Percentiles rank a stretch among this genome's conserved stretches.
These are phyloP conservation scores for Sericinus montela DNA, from an alignment of 2,888 invertebrate species.

Conservation along the genomic window DNA sequence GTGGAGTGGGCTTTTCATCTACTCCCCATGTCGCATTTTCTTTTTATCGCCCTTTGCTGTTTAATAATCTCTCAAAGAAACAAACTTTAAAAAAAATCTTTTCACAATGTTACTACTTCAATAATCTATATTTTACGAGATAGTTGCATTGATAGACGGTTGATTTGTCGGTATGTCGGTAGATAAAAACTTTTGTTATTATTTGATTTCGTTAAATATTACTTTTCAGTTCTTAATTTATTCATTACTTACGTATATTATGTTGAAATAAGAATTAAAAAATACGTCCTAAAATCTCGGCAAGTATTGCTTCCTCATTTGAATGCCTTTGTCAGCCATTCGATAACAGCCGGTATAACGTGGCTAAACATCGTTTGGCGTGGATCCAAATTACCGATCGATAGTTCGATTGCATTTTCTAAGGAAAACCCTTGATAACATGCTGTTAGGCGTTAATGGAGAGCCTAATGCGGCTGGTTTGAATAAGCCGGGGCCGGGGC, in stretches of 20 bases:
- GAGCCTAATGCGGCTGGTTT: constrained; percentile 53
- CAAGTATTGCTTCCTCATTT: no score
- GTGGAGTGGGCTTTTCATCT: constrained; percentile 17
- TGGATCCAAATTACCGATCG: constrained; percentile 42
- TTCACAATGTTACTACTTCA: constrained; percentile 22
- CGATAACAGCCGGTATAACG: constrained; percentile 32
- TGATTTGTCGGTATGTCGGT: no score
- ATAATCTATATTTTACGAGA: no score
- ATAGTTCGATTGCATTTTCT: constrained; percentile 39
- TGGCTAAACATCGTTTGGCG: constrained; percentile 51
- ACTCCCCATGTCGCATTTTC: constrained; percentile 48
- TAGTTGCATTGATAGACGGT: no score
- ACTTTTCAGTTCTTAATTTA: no score
- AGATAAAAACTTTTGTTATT: no score
- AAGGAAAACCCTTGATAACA: constrained; percentile 56
- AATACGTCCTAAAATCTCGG: no score
- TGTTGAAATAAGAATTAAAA: no score
- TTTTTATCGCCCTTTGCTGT: constrained; percentile 50
- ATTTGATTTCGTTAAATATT: no score
- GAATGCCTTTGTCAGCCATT: constrained; percentile 15
- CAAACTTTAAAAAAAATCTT: constrained; percentile 46
- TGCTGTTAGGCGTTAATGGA: constrained; percentile 50
- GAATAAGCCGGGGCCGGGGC: constrained; percentile 46
- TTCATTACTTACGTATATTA: no score
- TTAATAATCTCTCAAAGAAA: constrained; percentile 56